Conservation (phyloP, 2,113 vertebrate genomes). For the Meleagris gallopavo region DNA sequence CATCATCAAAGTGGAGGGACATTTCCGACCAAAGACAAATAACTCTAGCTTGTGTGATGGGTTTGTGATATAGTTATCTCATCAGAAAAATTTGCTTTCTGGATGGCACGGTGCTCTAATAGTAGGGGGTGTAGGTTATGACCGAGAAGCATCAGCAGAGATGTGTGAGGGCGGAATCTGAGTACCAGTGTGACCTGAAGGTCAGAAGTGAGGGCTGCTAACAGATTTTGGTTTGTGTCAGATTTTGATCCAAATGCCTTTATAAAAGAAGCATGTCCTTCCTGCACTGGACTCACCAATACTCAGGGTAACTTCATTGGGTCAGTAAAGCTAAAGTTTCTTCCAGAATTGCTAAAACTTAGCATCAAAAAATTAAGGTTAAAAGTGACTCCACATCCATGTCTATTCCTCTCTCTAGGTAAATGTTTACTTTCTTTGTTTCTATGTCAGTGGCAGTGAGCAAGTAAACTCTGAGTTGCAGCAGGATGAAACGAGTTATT, state of each 20-base stretch:
- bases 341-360: constrained; percentile 11
- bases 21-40: not conserved
- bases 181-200: not conserved
- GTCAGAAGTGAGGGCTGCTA: not conserved
- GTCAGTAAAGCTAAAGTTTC: not conserved
- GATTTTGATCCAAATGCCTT: not conserved
- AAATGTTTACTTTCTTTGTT: constrained; percentile 24
- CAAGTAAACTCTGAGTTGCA: not conserved
- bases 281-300: not conserved
- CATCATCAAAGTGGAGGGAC: not conserved
- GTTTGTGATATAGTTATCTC: not conserved
- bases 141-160: not conserved
- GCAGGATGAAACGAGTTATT: constrained; percentile 10
- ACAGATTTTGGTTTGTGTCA: not conserved
- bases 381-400: not conserved
- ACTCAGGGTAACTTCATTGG: not conserved
- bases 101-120: not conserved
- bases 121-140: not conserved
- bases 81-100: not conserved
- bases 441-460: not conserved
- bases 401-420: not conserved
- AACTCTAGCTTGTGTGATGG: not conserved
- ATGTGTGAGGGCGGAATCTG: not conserved
- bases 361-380: constrained; percentile 12
- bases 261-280: not conserved